Percentiles rank a stretch among this genome's conserved stretches.
phyloP scores from a whole-genome alignment of 2,113 vertebrate species.

The Hypanus sabinus region DNA sequence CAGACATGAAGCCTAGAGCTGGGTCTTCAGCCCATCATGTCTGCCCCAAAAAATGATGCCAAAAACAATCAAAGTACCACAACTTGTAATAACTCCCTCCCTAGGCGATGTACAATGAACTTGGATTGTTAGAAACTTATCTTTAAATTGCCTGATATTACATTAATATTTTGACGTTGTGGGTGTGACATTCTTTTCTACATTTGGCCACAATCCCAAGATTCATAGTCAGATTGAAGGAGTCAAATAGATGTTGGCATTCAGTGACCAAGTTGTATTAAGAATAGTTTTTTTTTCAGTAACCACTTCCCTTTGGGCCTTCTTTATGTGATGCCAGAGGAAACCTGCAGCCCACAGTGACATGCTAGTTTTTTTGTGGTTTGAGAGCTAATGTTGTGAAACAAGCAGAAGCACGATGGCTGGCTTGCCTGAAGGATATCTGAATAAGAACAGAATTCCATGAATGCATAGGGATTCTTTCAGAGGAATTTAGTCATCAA shows the following conservation, averaged over 20 bases:
- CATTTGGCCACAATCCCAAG: background rate
- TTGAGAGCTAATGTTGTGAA: slow-evolving; percentile 16
- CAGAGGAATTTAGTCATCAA: no score
- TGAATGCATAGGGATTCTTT: no score
- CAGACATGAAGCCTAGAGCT: no score
- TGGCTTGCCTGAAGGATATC: background rate
- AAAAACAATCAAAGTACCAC: no score
- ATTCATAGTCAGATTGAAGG: background rate
- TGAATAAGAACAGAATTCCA: background rate
- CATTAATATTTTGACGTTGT: background rate
- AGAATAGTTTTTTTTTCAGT: background rate
- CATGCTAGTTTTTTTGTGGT: background rate
- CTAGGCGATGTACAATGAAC: background rate
- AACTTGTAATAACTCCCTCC: background rate
- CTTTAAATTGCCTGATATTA: background rate
- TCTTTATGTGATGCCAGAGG: background rate
- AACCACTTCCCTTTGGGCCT: background rate
- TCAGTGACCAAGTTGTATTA: background rate
- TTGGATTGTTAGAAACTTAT: background rate
- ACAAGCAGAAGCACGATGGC: background rate
- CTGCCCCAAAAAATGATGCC: no score
- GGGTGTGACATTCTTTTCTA: background rate
- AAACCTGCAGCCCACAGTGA: slow-evolving; percentile 11
- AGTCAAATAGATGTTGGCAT: background rate
- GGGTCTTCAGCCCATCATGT: no score